Conservation (phyloP, 2,797 vertebrate species). For the Xyrichtys novacula region DNA sequence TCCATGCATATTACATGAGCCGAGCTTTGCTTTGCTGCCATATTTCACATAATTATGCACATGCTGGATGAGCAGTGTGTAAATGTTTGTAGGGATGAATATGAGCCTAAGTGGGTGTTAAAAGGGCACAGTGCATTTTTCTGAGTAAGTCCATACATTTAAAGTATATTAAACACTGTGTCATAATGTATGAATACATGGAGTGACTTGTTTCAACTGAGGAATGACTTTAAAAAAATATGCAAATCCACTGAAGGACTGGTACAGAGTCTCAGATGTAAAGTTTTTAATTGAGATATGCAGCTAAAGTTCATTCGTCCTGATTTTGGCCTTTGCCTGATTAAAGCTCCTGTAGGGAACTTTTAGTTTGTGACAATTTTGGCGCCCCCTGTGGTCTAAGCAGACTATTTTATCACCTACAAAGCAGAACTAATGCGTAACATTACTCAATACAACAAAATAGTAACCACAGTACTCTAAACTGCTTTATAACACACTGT, state of each 20-base stretch:
- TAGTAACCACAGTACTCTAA: too few species aligned
- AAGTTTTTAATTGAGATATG: too few species aligned
- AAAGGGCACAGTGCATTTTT: conserved; percentile 47
- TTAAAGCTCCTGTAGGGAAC: too few species aligned
- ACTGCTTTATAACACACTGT: too few species aligned
- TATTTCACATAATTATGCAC: conserved; percentile 68
- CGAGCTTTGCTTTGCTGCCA: conserved; percentile 43
- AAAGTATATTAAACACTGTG: conserved; percentile 12
- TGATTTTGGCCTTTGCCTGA: too few species aligned
- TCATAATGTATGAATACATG: conserved; percentile 5
- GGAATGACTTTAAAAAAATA: neutral
- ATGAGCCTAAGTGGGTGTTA: conserved; percentile 44
- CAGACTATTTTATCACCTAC: too few species aligned
- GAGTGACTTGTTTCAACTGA: neutral
- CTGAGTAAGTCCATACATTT: conserved; percentile 14
- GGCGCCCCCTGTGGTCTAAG: too few species aligned
- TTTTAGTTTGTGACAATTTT: too few species aligned
- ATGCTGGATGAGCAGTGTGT: conserved; percentile 45
- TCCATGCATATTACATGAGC: conserved; percentile 69
- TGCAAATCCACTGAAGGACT: neutral
- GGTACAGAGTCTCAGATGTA: neutral
- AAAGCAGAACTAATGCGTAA: too few species aligned
- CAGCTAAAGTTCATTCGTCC: too few species aligned
- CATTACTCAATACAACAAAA: too few species aligned
- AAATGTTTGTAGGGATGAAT: conserved; percentile 71